Conservation (phyloP, 2,888 invertebrate species). For the Diaphora mendica region DNA sequence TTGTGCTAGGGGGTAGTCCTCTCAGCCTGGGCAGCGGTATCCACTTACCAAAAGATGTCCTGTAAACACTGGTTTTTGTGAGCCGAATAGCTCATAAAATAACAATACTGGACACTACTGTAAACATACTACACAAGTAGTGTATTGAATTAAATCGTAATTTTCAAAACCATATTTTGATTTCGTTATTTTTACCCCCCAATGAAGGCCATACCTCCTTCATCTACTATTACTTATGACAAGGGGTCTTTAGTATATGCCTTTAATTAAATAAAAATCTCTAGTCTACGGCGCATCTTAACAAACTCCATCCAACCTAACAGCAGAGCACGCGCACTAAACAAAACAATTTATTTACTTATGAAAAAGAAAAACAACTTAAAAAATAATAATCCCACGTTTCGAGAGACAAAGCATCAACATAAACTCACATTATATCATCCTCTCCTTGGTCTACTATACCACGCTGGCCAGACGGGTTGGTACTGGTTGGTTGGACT, state of each 20-base stretch:
- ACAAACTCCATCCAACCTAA: slow-evolving; percentile 18
- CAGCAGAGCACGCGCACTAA: slow-evolving; percentile 32
- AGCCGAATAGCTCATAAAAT: neutral
- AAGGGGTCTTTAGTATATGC: neutral
- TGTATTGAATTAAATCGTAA: too few species aligned
- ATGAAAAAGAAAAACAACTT: slow-evolving; percentile 16
- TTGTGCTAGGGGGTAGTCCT: too few species aligned
- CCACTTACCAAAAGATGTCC: too few species aligned
- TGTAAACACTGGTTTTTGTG: too few species aligned
- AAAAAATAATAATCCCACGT: slow-evolving; percentile 14
- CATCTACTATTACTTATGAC: neutral
- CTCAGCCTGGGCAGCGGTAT: too few species aligned
- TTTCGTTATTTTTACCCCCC: neutral
- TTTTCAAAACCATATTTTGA: too few species aligned
- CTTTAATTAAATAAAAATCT: neutral
- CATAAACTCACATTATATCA: neutral
- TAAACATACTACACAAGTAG: neutral
- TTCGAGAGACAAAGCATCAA: slow-evolving; percentile 23
- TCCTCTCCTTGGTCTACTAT: too few species aligned
- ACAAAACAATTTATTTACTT: slow-evolving; percentile 13
- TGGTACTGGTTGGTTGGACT: too few species aligned
- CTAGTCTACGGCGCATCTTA: slow-evolving; percentile 14
- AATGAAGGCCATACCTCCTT: neutral
- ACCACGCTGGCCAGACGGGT: too few species aligned
- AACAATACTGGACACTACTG: neutral